Percentiles rank a stretch among this genome's conserved stretches.
Evolutionary conservation across 2,797 vertebrate species (phyloP).

Genomic region (Xerus rutilus): DNA sequence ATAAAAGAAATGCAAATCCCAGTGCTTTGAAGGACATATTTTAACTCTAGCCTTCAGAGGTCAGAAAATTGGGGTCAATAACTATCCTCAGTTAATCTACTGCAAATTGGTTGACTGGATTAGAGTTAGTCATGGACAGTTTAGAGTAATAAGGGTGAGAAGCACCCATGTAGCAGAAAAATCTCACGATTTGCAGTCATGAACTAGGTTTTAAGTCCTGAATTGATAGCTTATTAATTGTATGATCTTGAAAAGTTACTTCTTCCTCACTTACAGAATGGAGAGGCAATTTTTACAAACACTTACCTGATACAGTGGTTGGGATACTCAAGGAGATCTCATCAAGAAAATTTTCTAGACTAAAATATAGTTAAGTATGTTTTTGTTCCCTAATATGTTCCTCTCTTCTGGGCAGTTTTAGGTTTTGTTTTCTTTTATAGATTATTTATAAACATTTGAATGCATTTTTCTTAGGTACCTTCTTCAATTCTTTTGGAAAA

Average conservation of each 20-base stretch:
- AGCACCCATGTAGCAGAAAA: neutral
- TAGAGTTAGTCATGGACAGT: neutral
- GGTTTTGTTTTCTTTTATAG: constrained; percentile 3
- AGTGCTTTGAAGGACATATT: constrained; percentile 6
- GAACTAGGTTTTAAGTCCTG: neutral
- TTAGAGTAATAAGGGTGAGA: neutral
- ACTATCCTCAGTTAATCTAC: neutral
- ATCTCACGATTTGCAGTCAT: neutral
- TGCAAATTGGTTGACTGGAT: neutral
- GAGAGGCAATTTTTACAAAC: neutral
- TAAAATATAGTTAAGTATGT: neutral
- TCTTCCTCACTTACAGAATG: neutral
- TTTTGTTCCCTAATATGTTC: neutral
- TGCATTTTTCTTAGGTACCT: neutral
- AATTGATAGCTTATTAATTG: neutral
- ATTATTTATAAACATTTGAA: constrained; percentile 20
- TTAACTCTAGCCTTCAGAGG: neutral
- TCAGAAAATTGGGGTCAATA: neutral
- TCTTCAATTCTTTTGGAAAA: constrained; percentile 34
- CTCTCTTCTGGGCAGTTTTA: constrained; percentile 15
- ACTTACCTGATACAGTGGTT: neutral
- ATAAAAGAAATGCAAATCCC: constrained; percentile 27
- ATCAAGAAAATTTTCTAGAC: neutral
- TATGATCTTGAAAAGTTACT: neutral
- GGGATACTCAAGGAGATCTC: neutral